Evolutionary conservation across 2,797 vertebrate genomes (phyloP).

Genomic region (Enteromius unitaeniatus): DNA sequence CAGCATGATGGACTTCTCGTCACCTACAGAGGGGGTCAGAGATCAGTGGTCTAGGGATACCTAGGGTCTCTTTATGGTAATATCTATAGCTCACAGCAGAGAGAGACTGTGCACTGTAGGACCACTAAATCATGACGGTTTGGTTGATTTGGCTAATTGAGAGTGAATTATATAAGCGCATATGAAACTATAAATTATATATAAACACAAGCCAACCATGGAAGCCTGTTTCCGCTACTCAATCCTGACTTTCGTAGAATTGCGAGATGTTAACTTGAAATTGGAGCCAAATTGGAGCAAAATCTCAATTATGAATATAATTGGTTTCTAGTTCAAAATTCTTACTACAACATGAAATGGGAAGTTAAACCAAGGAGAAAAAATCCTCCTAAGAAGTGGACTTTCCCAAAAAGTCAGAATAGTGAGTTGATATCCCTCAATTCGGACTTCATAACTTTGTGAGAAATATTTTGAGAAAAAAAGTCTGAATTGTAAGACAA

Average conservation of each 20-base stretch:
- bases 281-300: no score
- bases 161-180: no score
- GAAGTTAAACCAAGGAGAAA: no score
- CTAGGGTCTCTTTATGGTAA: neutral
- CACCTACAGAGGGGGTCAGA: constrained; percentile 7
- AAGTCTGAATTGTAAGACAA: no score
- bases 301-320: neutral
- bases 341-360: no score
- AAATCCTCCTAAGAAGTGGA: neutral
- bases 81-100: neutral
- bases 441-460: no score
- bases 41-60: neutral
- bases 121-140: neutral
- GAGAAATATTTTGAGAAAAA: no score
- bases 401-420: no score
- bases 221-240: neutral
- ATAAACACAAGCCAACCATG: neutral
- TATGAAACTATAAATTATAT: neutral
- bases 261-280: no score
- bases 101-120: neutral
- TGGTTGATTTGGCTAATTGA: neutral
- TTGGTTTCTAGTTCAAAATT: no score
- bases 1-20: constrained; percentile 19
- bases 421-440: no score
- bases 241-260: neutral